phyloP scores from a whole-genome alignment of 2,888 invertebrate species.

The Pristionchus mayeri region DNA sequence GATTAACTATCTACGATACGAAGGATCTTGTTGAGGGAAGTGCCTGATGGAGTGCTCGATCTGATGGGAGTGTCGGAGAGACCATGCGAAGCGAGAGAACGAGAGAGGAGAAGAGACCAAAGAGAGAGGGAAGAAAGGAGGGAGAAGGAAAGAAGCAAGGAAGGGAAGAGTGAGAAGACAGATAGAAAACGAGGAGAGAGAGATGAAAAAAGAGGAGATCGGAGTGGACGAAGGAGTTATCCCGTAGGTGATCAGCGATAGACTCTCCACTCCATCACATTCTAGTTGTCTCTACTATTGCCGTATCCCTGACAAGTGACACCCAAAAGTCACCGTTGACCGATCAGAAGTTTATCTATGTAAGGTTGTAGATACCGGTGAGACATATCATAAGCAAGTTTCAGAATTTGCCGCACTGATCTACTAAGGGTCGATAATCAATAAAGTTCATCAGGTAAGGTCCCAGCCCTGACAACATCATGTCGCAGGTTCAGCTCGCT shows the following conservation, averaged over 20 bases:
- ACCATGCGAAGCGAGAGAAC: constrained; percentile 46
- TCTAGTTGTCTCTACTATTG: not conserved
- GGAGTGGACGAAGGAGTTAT: constrained; percentile 36
- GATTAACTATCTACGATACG: not conserved
- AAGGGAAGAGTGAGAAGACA: constrained; percentile 19
- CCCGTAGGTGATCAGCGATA: constrained; percentile 39
- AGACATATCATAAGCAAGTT: no score
- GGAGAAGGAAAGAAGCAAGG: constrained; percentile 41
- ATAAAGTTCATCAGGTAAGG: no score
- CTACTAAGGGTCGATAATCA: no score
- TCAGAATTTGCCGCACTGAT: no score
- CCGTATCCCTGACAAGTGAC: no score
- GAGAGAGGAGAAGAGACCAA: constrained; percentile 46
- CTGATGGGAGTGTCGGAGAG: constrained; percentile 39
- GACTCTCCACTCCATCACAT: not conserved
- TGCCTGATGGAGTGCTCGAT: constrained; percentile 28
- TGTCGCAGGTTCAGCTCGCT: no score
- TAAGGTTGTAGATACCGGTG: no score
- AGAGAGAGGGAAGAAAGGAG: constrained; percentile 48
- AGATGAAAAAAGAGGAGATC: not conserved
- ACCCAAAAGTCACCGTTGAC: no score
- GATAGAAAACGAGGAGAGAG: not conserved
- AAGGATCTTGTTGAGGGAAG: constrained; percentile 16
- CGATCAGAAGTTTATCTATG: no score
- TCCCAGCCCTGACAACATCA: no score